Base-by-base conservation (phyloP, 2,113 vertebrate genomes). In the Leiothrix lutea region DNA sequence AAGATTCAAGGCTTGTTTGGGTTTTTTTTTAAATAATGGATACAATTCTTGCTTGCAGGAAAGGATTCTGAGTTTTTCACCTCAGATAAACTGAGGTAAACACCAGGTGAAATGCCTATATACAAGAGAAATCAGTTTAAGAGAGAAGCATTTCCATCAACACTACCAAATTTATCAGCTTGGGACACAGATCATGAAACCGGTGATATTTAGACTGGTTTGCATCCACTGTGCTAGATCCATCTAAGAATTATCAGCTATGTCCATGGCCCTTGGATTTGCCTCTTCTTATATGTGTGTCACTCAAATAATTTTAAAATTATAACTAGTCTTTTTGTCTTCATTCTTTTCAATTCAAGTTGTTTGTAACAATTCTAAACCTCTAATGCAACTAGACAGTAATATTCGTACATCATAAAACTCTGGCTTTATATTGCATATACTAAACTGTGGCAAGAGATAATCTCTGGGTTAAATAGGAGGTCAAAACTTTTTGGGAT, bases 301-400 rank as follows among this genome's bases (percentile, higher is more conserved):
- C 18, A 78, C 44, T 70, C 35, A 92, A 66, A 78, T 70, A 69
- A 89, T 33, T 70, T 45, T 19, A 47, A 53, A 26, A 67, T 23
- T 6, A 40, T 47, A 60, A 23, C 1, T 12, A 20, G 0, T 0
- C 0, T 9, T 66, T 54, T 12, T 54, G 3, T 70, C 8, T 57
- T 61, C 1, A 3, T 42, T 56, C 85, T 54, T 71, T 88, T 23
- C 18, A 23, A 3, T 73, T 72, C 29, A 90, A 75, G 73, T 12
- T 57, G 11, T 44, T 50, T 77, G 16, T 47, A 90, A 61, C 42
- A 65, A 33, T 47, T 62, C 8, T 17, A 82, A 60, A 26, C 8
- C 8, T 56, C 12, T 56, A 53, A 23, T 67, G 6, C 15, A 91
- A 47, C 35, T 33, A 62, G 15, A 14, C 26, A 64, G 20, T 33